Conservation (phyloP, 2,888 invertebrate species). For the Magallana nippona region DNA sequence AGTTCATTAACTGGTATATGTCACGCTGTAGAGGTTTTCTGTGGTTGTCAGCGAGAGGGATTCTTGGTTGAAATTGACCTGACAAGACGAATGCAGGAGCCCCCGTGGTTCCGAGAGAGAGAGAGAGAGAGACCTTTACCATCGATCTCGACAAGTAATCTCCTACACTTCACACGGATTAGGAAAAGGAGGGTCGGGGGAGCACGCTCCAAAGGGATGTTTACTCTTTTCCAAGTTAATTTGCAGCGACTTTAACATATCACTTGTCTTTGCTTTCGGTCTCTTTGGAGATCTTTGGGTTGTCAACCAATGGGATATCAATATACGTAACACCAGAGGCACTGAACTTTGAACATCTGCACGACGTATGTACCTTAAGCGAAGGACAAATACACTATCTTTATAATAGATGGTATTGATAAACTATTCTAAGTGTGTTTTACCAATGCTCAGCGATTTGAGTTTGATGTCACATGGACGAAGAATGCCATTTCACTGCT, state of each 20-base stretch:
- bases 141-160: constrained; percentile 9
- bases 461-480: neutral
- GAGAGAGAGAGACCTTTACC: neutral
- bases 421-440: neutral
- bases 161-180: constrained; percentile 13
- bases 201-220: neutral
- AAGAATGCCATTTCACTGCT: neutral
- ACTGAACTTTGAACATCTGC: neutral
- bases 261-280: constrained; percentile 1
- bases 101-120: neutral
- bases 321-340: neutral
- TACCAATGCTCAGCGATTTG: neutral
- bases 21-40: too few relatives aligned
- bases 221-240: neutral
- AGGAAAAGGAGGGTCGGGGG: neutral
- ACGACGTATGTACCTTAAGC: neutral
- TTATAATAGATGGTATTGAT: constrained; percentile 4
- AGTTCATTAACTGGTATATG: too few relatives aligned
- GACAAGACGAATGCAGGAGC: neutral
- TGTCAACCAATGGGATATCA: constrained; percentile 1
- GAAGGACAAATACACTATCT: neutral
- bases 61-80: neutral
- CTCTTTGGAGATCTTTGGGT: neutral
- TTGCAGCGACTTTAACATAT: neutral
- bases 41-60: too few relatives aligned